These are phyloP conservation scores for Enteromius anoplus DNA, from an alignment of 2,797 vertebrate species.

Conservation along the genomic window DNA sequence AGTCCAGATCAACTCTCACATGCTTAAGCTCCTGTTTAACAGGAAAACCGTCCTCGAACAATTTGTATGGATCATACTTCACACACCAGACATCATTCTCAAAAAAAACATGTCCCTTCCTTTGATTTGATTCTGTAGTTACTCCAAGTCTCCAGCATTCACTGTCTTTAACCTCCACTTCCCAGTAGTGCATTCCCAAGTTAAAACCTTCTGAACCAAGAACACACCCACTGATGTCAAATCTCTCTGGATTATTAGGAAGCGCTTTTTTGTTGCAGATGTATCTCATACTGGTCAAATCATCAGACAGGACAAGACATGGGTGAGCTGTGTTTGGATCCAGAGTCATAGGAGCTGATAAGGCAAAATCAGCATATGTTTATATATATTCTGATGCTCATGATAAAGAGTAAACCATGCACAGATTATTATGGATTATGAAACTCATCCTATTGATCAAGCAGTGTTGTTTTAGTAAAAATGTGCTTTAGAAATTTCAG, in stretches of 20 bases:
- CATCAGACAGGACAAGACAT: neutral
- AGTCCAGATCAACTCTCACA: neutral
- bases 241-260: conserved; percentile 5
- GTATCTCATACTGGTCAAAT: neutral
- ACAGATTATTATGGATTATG: neutral
- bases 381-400: neutral
- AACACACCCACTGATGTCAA: neutral
- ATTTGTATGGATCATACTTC: neutral
- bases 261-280: neutral
- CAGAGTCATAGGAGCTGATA: neutral
- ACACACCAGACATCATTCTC: neutral
- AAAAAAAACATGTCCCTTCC: neutral
- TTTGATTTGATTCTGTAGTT: neutral
- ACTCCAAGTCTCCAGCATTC: neutral
- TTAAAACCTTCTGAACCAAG: neutral
- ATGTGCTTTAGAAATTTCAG: neutral
- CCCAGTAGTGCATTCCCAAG: neutral
- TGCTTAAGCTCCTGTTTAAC: neutral
- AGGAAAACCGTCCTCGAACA: neutral
- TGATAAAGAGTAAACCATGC: neutral
- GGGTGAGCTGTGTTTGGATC: neutral
- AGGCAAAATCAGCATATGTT: neutral
- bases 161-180: neutral
- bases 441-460: neutral
- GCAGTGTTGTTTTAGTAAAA: neutral